Evolutionary conservation across 2,113 vertebrate species (phyloP), one percentile per base, ranked within the genome.

Genomic region (Passer domesticus): DNA sequence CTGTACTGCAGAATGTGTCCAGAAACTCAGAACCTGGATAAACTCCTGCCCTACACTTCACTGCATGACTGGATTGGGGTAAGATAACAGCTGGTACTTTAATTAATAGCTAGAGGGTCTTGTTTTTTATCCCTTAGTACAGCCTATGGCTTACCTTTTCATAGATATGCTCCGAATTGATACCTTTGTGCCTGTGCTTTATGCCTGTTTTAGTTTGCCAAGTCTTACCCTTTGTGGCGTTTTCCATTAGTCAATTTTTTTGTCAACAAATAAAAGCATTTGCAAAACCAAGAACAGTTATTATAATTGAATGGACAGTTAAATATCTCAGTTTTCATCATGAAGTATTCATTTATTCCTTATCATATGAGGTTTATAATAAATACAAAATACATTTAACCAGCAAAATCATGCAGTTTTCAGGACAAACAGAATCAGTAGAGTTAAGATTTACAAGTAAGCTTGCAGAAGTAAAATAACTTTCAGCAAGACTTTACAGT

Each of bases 11-110:
- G 97, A 85, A 96, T 98, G 60, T 98, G 98, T 84, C 90, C 98
- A 77, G 98, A 98, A 93, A 95, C 96, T 79, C 96, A 97, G 67
- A 96, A 97, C 75, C 86, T 99, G 96, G 98, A 99, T 95, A 98
- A 98, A 92, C 95, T 99, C 67, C 95, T 99, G 94, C 98, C 98
- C 5, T 99, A 98, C 93, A 99, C 99, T 0, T 98, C 99, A 52
- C 94, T 99, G 85, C 97, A 96, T 76, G 91, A 96, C 95, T 97
- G 98, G 99, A 95, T 97, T 96, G 94, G 98, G 98, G 99, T 99
- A 98, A 98, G 97, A 74, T 28, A 67, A 95, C 87, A 91, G 77
- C 35, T 79, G 60, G 37, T 47, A 11, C 37, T 94, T 79, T 37
- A 44, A 50, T 47, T 78, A 68, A 73, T 74, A 92, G 33, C 52